phyloP scores from a whole-genome alignment of 2,797 vertebrate species.

The Limosa lapponica region DNA sequence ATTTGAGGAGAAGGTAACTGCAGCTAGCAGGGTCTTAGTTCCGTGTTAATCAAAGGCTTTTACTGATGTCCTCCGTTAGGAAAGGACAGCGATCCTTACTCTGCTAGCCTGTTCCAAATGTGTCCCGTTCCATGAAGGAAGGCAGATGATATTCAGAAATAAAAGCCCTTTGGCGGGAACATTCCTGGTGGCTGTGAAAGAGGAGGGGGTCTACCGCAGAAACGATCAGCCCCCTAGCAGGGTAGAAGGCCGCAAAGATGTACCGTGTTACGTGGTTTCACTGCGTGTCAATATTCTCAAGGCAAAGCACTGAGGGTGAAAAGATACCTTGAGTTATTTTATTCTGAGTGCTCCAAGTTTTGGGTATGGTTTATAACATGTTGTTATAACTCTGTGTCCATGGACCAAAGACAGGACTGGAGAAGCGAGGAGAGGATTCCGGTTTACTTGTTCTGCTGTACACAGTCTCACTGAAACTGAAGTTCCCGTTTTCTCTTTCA shows the following conservation, averaged over 20 bases:
- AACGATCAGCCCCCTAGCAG: background rate
- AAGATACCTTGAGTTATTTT: background rate
- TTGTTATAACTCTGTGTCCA: background rate
- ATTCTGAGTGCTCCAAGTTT: background rate
- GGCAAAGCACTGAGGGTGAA: background rate
- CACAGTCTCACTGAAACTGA: background rate
- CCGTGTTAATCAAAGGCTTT: background rate
- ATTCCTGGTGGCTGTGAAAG: background rate
- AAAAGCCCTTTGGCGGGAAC: background rate
- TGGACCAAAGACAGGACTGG: background rate
- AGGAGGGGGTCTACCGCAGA: background rate
- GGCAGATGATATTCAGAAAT: background rate
- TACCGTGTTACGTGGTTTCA: accelerated
- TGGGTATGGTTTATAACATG: background rate
- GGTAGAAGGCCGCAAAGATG: background rate
- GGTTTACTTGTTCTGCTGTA: background rate
- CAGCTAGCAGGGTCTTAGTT: background rate
- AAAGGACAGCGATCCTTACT: background rate
- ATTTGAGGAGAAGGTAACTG: background rate
- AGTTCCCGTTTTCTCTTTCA: background rate
- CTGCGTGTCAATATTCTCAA: accelerated
- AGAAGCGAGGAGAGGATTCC: background rate
- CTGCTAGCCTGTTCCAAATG: accelerated
- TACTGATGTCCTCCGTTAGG: background rate
- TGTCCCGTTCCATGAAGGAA: background rate